Conservation (phyloP, 2,113 vertebrate genomes). For the Trachemys scripta region DNA sequence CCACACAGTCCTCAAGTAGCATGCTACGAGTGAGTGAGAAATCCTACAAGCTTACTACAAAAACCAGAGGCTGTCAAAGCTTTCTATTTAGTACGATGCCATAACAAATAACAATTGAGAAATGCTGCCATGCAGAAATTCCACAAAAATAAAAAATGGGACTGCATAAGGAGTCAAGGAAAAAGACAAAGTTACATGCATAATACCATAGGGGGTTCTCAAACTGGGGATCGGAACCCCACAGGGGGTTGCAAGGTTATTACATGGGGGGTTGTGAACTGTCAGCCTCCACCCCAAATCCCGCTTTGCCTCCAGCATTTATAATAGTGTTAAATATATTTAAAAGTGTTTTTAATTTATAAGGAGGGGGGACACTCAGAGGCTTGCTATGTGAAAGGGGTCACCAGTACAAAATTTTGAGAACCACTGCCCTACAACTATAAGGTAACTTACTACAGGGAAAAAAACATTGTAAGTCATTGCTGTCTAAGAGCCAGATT, state of each 20-base stretch:
- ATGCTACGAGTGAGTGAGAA: background rate
- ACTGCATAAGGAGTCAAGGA: background rate
- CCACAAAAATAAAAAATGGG: background rate
- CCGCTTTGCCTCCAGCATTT: too few species aligned
- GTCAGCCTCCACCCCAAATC: too few species aligned
- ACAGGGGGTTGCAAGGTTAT: too few species aligned
- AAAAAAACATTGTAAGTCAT: background rate
- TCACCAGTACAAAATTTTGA: too few species aligned
- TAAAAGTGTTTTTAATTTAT: too few species aligned
- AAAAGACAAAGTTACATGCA: background rate
- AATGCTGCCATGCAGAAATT: rapidly evolving
- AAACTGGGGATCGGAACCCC: too few species aligned
- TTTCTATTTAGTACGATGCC: background rate
- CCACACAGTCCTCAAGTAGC: background rate
- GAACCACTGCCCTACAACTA: background rate
- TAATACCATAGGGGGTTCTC: background rate
- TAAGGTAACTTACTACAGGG: background rate
- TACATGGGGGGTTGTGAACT: too few species aligned
- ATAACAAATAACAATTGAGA: background rate
- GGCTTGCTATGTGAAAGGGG: too few species aligned
- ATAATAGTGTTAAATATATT: too few species aligned
- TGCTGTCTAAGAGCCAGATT: background rate
- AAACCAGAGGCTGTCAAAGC: background rate
- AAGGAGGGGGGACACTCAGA: too few species aligned
- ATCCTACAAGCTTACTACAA: background rate